Evolutionary conservation across 1,140 invertebrate genomes (phyloP).

Genomic region (Philopotamus ludificatus): DNA sequence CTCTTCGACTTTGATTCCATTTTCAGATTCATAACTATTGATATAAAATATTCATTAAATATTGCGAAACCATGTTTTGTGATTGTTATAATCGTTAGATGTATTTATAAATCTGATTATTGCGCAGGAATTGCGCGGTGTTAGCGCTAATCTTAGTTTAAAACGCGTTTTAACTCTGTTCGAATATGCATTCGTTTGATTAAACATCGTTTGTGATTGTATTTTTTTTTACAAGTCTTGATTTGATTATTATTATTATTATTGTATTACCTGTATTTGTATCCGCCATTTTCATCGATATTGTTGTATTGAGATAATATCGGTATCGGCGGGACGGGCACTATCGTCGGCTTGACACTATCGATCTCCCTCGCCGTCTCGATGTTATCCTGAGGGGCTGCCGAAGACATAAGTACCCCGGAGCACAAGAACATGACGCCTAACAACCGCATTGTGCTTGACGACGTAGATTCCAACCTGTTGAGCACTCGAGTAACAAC

Average conservation of each 20-base stretch:
- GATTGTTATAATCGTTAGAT: too few species aligned
- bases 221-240: too few species aligned
- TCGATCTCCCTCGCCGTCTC: constrained; percentile 41
- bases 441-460: constrained; percentile 31
- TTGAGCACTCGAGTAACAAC: constrained; percentile 29
- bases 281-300: constrained; percentile 57
- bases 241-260: too few species aligned
- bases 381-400: constrained; percentile 43
- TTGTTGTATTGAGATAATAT: constrained; percentile 56
- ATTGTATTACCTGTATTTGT: constrained; percentile 55
- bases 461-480: constrained; percentile 11
- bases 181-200: too few species aligned
- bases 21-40: constrained; percentile 63
- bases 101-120: too few species aligned
- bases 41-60: constrained; percentile 26
- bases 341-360: constrained; percentile 39
- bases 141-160: too few species aligned
- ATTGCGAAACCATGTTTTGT: not conserved
- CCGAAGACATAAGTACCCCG: constrained; percentile 39
- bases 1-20: constrained; percentile 64
- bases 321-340: constrained; percentile 51
- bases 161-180: too few species aligned
- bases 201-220: too few species aligned
- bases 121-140: not conserved
- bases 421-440: constrained; percentile 42